Base-by-base conservation (phyloP, 2,797 vertebrate species). In the Tapera naevia region DNA sequence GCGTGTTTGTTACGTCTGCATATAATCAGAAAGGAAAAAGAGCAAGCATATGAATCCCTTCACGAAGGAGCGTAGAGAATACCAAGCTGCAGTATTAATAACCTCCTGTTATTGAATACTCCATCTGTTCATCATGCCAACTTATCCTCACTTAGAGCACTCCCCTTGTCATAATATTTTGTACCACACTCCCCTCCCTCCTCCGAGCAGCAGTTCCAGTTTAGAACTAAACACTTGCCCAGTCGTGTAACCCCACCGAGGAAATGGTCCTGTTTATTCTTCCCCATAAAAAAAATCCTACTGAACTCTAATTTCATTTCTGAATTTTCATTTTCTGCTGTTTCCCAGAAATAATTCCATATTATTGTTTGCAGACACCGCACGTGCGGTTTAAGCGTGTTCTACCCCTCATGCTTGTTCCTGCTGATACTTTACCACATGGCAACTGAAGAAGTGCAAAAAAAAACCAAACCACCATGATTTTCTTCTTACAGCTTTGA, bases 131-230 rank as follows among this genome's bases (percentile, higher is more conserved):
- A 88, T 95, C 91, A 93, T 95, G 95, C 96, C 96, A 97, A 95
- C 95, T 94, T 96, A 96, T 96, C 96, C 94, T 94, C 96, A 95
- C 95, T 96, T 69, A 69, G 94, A 97, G 95, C 96, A 94, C 95
- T 96, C 96, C 96, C 96, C 96, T 96, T 96, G 96, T 97, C 96
- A 97, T 95, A 97, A 97, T 97, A 97, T 97, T 97, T 95, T 93
- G 94, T 22, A 75, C 93, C 94, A 94, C 95, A 66, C 93, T 96
- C 95, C 94, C 96, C 95, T 97, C 94, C 90, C 95, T 96, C 94
- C 89, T 53, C 1, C 1, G 73, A 91, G 92, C 94, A 92, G 95
- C 94, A 96, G 91, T 89, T 97, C 94, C 91, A 93, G 92, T 96
- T 96, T 30, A 73, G 88, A 91, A 86, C 92, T 86, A 88, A 95